phyloP scores from a whole-genome alignment of 2,888 invertebrate genomes.

The Mesorhabditis spiculigera region DNA sequence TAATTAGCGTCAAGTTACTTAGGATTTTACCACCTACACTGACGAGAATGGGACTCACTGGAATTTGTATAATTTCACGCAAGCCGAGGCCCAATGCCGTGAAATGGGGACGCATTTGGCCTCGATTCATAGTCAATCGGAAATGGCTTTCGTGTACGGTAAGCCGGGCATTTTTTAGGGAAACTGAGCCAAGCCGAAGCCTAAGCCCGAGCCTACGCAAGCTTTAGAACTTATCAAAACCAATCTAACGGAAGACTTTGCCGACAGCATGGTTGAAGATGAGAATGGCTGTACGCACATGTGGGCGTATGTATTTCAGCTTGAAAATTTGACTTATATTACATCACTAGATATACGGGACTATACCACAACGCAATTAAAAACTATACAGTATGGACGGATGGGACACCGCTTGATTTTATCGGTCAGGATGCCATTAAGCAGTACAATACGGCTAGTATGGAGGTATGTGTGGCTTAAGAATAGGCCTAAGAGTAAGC shows the following conservation, averaged over 20 bases:
- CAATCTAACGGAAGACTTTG: not conserved
- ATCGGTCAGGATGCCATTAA: not conserved
- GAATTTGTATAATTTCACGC: not conserved
- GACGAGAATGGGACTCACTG: not conserved
- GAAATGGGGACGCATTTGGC: not conserved
- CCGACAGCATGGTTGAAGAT: not conserved
- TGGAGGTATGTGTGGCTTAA: not conserved
- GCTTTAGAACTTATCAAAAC: not conserved
- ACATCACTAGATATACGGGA: not conserved
- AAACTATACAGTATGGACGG: conserved; percentile 6
- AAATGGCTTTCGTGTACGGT: not conserved
- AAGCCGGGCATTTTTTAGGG: not conserved
- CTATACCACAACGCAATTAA: not conserved
- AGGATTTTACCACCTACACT: not conserved
- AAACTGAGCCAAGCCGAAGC: no score
- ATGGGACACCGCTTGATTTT: conserved; percentile 2
- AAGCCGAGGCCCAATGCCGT: not conserved
- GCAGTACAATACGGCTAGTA: not conserved
- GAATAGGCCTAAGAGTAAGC: no score
- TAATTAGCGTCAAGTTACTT: no score
- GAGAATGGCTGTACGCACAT: not conserved
- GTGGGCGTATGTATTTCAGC: not conserved
- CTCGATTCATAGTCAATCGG: not conserved
- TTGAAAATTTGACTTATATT: no score
- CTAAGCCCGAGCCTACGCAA: not conserved